Percentiles rank a stretch among this genome's conserved stretches.
These are phyloP conservation scores for Fistularia tabacaria DNA, from an alignment of 2,797 vertebrate species.

Conservation along the genomic window DNA sequence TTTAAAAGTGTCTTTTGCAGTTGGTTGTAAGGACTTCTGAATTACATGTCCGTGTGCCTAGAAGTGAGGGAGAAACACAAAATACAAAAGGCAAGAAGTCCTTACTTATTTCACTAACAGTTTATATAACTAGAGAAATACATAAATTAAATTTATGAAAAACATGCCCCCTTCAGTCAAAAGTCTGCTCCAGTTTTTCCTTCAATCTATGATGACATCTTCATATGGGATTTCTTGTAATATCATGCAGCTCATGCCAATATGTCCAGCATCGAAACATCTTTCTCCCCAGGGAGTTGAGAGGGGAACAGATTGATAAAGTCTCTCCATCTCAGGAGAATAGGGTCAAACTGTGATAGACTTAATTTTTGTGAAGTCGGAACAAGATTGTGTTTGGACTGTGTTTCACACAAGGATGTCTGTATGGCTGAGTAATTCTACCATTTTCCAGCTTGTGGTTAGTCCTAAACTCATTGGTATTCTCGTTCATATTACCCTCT, in stretches of 20 bases:
- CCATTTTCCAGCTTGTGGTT: constrained; percentile 48
- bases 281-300: constrained; percentile 24
- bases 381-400: constrained; percentile 49
- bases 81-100: too few relatives aligned
- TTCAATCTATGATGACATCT: constrained; percentile 60
- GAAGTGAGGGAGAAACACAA: too few relatives aligned
- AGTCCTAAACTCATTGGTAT: constrained; percentile 71
- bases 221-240: constrained; percentile 36
- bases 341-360: constrained; percentile 39
- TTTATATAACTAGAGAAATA: constrained; percentile 24
- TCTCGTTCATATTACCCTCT: constrained; percentile 71
- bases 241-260: constrained; percentile 26
- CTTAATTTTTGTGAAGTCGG: constrained; percentile 37
- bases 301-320: constrained; percentile 28
- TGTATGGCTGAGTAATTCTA: constrained; percentile 47
- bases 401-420: constrained; percentile 43
- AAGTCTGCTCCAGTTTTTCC: constrained; percentile 27
- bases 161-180: constrained; percentile 42
- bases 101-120: constrained; percentile 8
- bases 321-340: constrained; percentile 29
- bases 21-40: too few relatives aligned
- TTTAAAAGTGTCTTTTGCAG: too few relatives aligned
- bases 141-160: constrained; percentile 54
- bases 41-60: too few relatives aligned
- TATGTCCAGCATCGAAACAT: constrained; percentile 43